A percentile compares a stretch with the other conserved stretches of the same genome.
Evolutionary conservation across 2,113 vertebrate species (phyloP).

Genomic region (Raja brachyura): DNA sequence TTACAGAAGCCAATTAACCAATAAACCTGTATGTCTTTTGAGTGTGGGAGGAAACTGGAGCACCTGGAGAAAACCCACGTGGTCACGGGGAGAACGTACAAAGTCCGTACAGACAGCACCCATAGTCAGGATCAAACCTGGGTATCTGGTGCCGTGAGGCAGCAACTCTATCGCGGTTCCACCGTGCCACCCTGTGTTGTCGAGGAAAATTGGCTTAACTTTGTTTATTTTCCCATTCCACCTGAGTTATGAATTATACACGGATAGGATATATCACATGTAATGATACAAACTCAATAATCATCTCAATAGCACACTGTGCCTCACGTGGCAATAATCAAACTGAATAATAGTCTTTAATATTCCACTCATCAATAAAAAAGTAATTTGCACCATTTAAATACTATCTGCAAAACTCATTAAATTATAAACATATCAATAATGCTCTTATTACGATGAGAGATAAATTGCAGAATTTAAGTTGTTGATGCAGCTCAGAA

Average conservation of each 20-base stretch:
- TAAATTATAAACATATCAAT: not conserved
- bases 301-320: no score
- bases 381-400: not conserved
- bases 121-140: no score
- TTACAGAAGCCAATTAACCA: no score
- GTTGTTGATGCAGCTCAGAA: not conserved
- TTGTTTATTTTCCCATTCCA: no score
- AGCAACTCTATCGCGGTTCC: no score
- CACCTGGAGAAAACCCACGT: no score
- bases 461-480: not conserved
- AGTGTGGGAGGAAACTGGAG: no score
- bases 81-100: no score
- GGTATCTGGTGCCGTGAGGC: no score
- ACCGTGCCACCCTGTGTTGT: not conserved
- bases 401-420: not conserved
- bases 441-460: not conserved
- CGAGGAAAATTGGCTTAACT: not conserved
- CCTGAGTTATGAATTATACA: not conserved
- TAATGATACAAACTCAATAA: not conserved
- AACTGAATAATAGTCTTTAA: not conserved
- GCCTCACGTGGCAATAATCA: no score
- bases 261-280: not conserved
- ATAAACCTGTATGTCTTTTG: no score
- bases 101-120: no score
- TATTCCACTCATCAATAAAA: not conserved